A percentile compares a stretch with the other conserved stretches of the same genome.
Conservation (phyloP, 2,797 vertebrate species). For the Eidolon dupreanum region DNA sequence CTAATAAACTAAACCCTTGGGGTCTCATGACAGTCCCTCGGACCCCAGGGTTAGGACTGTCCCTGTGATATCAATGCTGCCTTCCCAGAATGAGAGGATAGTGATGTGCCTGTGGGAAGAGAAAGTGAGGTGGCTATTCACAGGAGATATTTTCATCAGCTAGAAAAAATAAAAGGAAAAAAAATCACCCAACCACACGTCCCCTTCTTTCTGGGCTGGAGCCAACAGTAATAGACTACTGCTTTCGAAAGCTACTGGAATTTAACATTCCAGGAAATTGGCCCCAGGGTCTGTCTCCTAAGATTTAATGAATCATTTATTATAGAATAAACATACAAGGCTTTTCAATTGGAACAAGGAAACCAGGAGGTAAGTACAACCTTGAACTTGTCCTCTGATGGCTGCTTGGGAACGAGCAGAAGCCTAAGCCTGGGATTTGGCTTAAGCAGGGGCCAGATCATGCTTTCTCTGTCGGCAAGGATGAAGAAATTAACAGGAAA, state of each 20-base stretch:
- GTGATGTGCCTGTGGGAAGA: accelerated
- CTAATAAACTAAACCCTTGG: not conserved
- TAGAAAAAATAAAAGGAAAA: conserved; percentile 12
- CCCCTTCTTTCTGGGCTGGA: not conserved
- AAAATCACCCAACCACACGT: not conserved
- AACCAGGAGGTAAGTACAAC: not conserved
- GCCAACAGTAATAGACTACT: conserved; percentile 51
- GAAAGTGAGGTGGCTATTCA: not conserved
- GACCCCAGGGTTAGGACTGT: not conserved
- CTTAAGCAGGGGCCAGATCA: too few species aligned
- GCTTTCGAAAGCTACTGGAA: conserved; percentile 64
- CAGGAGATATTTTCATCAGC: not conserved
- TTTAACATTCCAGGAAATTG: conserved; percentile 68
- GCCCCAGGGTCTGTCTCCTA: not conserved
- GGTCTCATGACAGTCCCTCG: not conserved
- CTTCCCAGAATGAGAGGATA: not conserved
- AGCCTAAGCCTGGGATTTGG: not conserved
- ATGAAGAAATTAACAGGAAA: not conserved
- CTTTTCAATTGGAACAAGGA: not conserved
- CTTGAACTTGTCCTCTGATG: not conserved
- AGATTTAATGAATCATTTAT: conserved; percentile 54
- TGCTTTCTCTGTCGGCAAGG: not conserved
- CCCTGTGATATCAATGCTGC: not conserved
- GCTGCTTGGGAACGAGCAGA: not conserved
- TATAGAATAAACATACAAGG: not conserved